These are phyloP conservation scores for Papilio elwesi DNA, from an alignment of 2,888 invertebrate species.

Conservation along the genomic window DNA sequence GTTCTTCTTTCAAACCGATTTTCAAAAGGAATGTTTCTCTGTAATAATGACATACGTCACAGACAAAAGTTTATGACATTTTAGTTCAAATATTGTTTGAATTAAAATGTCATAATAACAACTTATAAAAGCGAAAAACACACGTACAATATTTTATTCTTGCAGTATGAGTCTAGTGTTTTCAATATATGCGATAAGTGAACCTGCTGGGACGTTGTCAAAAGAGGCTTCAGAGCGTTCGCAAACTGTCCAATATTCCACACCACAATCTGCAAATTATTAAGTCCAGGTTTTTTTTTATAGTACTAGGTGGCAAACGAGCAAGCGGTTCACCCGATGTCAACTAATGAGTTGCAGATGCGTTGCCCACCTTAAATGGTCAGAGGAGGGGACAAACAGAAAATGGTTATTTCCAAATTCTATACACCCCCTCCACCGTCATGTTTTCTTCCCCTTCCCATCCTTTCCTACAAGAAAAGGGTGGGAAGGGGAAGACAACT, in stretches of 20 bases:
- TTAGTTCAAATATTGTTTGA: not conserved
- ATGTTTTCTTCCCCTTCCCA: no score
- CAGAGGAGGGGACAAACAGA: no score
- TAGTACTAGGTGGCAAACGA: no score
- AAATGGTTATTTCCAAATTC: no score
- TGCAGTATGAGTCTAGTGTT: constrained; percentile 76
- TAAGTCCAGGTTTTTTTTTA: not conserved
- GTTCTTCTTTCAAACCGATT: constrained; percentile 79
- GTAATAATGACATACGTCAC: not conserved
- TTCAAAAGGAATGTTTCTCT: constrained; percentile 82
- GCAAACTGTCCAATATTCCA: constrained; percentile 87
- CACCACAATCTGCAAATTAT: constrained; percentile 72
- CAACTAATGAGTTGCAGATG: no score
- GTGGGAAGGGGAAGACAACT: no score
- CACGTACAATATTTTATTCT: constrained; percentile 77
- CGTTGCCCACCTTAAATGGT: no score
- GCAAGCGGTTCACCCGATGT: no score
- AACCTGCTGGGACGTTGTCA: constrained; percentile 72
- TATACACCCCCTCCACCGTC: no score
- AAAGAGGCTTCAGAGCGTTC: constrained; percentile 81
- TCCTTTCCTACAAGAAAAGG: no score
- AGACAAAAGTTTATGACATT: not conserved
- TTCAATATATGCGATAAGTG: constrained; percentile 76
- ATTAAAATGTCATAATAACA: no score
- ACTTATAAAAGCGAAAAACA: not conserved